Conservation (phyloP, 2,888 invertebrate species). For the Endomychus coccineus region DNA sequence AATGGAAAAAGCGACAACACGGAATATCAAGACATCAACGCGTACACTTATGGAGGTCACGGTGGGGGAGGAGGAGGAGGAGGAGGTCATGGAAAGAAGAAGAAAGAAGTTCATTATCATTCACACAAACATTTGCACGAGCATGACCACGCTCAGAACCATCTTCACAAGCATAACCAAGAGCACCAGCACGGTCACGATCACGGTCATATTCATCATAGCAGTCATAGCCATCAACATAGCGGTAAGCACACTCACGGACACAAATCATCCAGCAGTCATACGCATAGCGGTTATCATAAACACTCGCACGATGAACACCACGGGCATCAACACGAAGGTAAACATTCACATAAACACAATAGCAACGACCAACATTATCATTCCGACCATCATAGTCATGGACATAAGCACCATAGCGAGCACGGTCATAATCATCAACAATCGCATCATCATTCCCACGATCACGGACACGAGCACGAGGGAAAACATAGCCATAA, state of each 20-base stretch:
- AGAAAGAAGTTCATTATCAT: conserved; percentile 30
- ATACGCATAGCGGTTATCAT: conserved; percentile 31
- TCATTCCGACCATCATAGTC: conserved; percentile 22
- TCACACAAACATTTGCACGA: conserved; percentile 33
- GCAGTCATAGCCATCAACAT: conserved; percentile 15
- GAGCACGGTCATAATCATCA: conserved; percentile 22
- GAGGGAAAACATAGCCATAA: conserved; percentile 21
- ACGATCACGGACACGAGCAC: conserved; percentile 24
- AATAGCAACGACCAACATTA: conserved; percentile 24
- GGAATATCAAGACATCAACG: too few relatives aligned
- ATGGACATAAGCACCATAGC: conserved; percentile 21
- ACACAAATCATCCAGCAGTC: conserved; percentile 25
- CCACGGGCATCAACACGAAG: conserved; percentile 23
- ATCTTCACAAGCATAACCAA: conserved; percentile 33
- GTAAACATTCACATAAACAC: conserved; percentile 23
- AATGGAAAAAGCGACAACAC: too few relatives aligned
- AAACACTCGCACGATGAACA: conserved; percentile 33
- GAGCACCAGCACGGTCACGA: conserved; percentile 29
- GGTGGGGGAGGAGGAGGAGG: too few relatives aligned
- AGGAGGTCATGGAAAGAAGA: too few relatives aligned
- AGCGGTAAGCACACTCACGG: conserved; percentile 7
- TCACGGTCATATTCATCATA: conserved; percentile 21
- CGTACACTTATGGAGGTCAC: too few relatives aligned
- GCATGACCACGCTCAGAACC: conserved; percentile 35
- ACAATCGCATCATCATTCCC: conserved; percentile 25